phyloP scores from a whole-genome alignment of 2,888 invertebrate genomes.

The Monochamus alternatus region DNA sequence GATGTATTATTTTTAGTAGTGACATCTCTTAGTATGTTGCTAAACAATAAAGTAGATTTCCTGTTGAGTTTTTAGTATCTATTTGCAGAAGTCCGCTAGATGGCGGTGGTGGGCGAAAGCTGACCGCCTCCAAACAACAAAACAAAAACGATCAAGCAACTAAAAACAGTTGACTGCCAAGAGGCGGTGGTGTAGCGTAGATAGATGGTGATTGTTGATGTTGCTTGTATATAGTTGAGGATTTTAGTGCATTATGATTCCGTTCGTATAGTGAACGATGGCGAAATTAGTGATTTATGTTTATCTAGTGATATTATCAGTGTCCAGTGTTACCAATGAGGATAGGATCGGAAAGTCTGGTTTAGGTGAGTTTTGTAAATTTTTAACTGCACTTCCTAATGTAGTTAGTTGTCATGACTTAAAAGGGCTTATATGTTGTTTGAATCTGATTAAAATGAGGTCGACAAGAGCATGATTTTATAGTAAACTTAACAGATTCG shows the following conservation, averaged over 20 bases:
- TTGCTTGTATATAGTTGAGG: slow-evolving; percentile 20
- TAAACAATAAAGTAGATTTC: no score
- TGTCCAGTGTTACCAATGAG: slow-evolving; percentile 53
- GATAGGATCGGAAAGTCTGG: slow-evolving; percentile 52
- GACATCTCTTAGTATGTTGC: no score
- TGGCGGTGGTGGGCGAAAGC: not conserved
- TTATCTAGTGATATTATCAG: slow-evolving; percentile 54
- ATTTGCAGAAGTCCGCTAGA: not conserved
- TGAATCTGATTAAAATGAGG: slow-evolving; percentile 5
- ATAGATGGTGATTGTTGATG: slow-evolving; percentile 21
- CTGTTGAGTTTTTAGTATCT: no score
- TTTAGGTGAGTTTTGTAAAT: slow-evolving; percentile 53
- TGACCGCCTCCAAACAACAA: not conserved
- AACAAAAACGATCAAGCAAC: slow-evolving; percentile 11
- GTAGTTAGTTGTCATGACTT: not conserved
- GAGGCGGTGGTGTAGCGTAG: slow-evolving; percentile 20
- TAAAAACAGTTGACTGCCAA: slow-evolving; percentile 35
- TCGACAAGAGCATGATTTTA: slow-evolving; percentile 8
- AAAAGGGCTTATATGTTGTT: not conserved
- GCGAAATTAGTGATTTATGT: slow-evolving; percentile 56
- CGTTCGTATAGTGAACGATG: slow-evolving; percentile 57
- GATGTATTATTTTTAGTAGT: no score
- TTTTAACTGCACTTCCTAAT: not conserved
- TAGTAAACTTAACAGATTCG: not conserved
- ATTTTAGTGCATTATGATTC: slow-evolving; percentile 45